phyloP scores from a whole-genome alignment of 1,140 invertebrate genomes.

The Armadillidium nasatum region DNA sequence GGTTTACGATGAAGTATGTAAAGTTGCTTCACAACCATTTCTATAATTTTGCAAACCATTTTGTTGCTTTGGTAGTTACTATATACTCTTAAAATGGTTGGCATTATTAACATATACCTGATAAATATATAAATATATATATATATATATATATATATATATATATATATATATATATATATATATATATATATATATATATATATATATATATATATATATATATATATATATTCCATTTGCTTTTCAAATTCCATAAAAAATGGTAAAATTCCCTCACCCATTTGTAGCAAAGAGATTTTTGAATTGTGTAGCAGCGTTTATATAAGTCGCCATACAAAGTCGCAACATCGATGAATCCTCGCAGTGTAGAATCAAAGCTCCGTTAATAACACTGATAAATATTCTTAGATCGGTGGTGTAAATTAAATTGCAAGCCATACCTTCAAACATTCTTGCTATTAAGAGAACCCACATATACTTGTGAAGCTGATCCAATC shows the following conservation, averaged over 20 bases:
- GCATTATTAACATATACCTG: constrained; percentile 94
- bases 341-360: constrained; percentile 85
- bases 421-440: constrained; percentile 97
- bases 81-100: constrained; percentile 91
- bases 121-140: constrained; percentile 46
- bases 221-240: not conserved
- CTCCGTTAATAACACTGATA: constrained; percentile 91
- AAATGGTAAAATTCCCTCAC: constrained; percentile 48
- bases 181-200: too few relatives aligned
- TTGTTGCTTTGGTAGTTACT: constrained; percentile 96
- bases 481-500: constrained; percentile 94
- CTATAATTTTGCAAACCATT: constrained; percentile 87
- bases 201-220: too few relatives aligned
- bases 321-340: constrained; percentile 94
- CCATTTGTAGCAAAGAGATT: constrained; percentile 98
- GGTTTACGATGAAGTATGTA: constrained; percentile 97
- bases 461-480: constrained; percentile 97
- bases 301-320: constrained; percentile 96
- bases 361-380: constrained; percentile 93
- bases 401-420: constrained; percentile 96
- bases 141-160: too few relatives aligned
- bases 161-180: too few relatives aligned
- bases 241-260: not conserved
- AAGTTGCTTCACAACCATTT: constrained; percentile 97
- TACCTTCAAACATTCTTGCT: constrained; percentile 94